phyloP scores from a whole-genome alignment of 92 coral and sea anemone species.

The Zoanthus sansibaricus region DNA sequence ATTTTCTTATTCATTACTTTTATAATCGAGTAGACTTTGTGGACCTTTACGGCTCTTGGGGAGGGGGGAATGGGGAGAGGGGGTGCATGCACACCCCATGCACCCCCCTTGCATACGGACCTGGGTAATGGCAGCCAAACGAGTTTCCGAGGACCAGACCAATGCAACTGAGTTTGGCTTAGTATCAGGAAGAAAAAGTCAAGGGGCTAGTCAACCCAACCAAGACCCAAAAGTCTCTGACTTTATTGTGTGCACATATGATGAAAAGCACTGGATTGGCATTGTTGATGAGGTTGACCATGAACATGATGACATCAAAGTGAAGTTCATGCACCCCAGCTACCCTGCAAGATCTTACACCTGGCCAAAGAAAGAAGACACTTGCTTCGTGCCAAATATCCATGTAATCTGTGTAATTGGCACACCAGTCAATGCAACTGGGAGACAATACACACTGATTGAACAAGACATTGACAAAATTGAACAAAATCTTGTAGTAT shows the following conservation, averaged over 20 bases:
- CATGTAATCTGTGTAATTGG: constrained; percentile 40
- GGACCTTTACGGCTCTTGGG: too few relatives aligned
- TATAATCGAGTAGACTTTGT: too few relatives aligned
- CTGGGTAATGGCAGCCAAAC: too few relatives aligned
- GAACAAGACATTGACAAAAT: constrained; percentile 46
- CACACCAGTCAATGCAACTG: constrained; percentile 52
- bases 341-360: constrained; percentile 47
- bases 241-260: constrained; percentile 41
- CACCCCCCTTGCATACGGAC: too few relatives aligned
- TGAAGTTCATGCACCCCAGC: constrained; percentile 51
- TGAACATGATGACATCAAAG: constrained; percentile 50
- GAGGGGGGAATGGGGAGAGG: too few relatives aligned
- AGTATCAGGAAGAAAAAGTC: constrained; percentile 20
- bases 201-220: background rate
- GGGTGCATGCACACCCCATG: too few relatives aligned
- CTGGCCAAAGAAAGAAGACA: constrained; percentile 45
- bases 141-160: too few relatives aligned
- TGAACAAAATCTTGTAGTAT: constrained; percentile 48
- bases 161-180: constrained; percentile 8
- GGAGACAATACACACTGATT: constrained; percentile 60
- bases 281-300: constrained; percentile 38
- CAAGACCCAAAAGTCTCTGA: constrained; percentile 31
- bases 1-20: too few relatives aligned
- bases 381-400: constrained; percentile 42
- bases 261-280: constrained; percentile 31